Evolutionary conservation across 2,113 vertebrate genomes (phyloP).

Genomic region (Chaetodon trifascialis): DNA sequence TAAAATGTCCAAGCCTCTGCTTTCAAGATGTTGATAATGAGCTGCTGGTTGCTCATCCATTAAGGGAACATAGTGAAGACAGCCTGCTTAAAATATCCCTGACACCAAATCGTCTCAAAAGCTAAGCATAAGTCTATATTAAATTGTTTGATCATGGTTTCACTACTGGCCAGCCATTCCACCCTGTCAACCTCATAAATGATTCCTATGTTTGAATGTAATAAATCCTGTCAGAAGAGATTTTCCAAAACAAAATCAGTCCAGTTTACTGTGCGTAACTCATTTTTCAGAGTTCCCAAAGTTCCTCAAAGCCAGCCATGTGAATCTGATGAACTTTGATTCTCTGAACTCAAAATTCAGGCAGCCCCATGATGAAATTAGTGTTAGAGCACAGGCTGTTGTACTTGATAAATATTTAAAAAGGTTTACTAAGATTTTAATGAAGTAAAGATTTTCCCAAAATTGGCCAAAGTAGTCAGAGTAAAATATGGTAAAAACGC

Average conservation of each 20-base stretch:
- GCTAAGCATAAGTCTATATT: conserved; percentile 4
- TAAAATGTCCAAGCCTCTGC: neutral
- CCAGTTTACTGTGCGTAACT: conserved; percentile 17
- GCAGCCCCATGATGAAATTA: conserved; percentile 13
- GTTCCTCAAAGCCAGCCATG: conserved; percentile 54
- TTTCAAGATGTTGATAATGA: conserved; percentile 18
- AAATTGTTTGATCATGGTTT: neutral
- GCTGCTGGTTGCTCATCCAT: conserved; percentile 29
- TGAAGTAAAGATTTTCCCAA: neutral
- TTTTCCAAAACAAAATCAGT: conserved; percentile 21
- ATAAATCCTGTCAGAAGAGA: neutral
- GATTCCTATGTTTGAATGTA: neutral
- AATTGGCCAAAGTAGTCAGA: neutral
- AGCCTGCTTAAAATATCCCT: conserved; percentile 33
- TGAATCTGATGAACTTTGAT: conserved; percentile 15
- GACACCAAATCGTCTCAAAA: conserved; percentile 24
- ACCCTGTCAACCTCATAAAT: neutral
- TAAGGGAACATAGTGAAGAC: conserved; percentile 33
- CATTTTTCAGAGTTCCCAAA: conserved; percentile 20
- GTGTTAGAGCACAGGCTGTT: neutral
- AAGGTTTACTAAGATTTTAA: neutral
- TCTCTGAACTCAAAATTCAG: conserved; percentile 24
- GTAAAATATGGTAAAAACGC: neutral
- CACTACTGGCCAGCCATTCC: neutral
- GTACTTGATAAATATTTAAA: neutral